Evolutionary conservation across 2,888 invertebrate genomes (phyloP), one percentile per base, ranked within the genome.

Genomic region (Arenicola marina): DNA sequence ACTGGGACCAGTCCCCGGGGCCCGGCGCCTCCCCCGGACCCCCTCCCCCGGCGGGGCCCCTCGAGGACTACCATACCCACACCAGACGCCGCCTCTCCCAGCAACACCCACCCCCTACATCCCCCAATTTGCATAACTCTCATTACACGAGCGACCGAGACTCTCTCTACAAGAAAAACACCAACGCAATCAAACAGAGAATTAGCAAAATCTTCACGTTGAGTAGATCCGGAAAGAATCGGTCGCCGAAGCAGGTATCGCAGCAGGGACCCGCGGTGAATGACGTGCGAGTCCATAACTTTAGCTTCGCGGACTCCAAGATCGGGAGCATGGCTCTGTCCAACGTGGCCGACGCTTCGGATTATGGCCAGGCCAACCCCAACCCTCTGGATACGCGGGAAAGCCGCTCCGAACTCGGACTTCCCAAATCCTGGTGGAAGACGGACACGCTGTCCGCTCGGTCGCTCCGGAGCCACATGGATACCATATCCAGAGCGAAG

Each of bases 251-350:
- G 26, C 26, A 11, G 48, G n/a, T 24, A 48, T 11, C 48, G 18
- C 11, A 24, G 48, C 38, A 11, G 11, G 18, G 38, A 15, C 11
- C 11, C 38, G 11, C 11, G 18, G 18, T 15, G 11, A 11, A 38
- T 38, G 18, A 38, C 56, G 31, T 4, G 7, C 44, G 32, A 7
- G 31, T 57, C 18, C 46, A 45, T 26, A 45, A 44, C 32, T 57
- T 57, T n/a, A 57, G 29, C n/a, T 57, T 29, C 32, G 46, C 57
- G 31, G 57, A 57, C 46, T 57, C 57, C 29, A 57, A 57, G 31
- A 57, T 57, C 18, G 57, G 57, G 11, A 29, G 4, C 45, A 32
- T n/a, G n/a, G 46, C 1, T 7, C n/a, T 29, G 53, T 29, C 45
- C 7, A 4, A 11, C 31, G 43, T 38, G 11, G 26, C 3, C 24